Percentiles rank a stretch among this genome's conserved stretches.
phyloP scores from a whole-genome alignment of 2,888 invertebrate species.

The Meloe dianella region DNA sequence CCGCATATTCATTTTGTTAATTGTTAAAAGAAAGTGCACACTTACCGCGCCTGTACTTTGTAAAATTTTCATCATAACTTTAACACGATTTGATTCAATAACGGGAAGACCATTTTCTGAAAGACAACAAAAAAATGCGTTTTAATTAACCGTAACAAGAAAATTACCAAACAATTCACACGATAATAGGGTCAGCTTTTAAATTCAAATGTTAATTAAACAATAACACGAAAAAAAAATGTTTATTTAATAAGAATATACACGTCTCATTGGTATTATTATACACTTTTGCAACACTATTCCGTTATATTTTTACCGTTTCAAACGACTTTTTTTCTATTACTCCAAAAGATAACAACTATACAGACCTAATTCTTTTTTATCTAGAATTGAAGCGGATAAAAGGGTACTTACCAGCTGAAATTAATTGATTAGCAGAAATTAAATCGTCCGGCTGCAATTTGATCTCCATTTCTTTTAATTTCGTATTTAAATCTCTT shows the following conservation, averaged over 20 bases:
- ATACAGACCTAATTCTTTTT: not conserved
- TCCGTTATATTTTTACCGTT: not conserved
- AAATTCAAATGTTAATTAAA: conserved; percentile 21
- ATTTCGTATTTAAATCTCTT: conserved; percentile 78
- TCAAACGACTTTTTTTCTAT: not conserved
- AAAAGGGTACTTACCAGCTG: not conserved
- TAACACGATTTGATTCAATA: conserved; percentile 50
- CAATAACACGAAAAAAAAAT: not conserved
- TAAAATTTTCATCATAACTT: conserved; percentile 63
- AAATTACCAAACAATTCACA: not conserved
- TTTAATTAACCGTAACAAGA: not conserved
- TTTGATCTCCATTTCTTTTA: conserved; percentile 80
- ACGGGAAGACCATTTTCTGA: conserved; percentile 43
- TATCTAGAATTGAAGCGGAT: not conserved
- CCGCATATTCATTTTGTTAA: conserved; percentile 16
- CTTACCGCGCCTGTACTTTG: conserved; percentile 70
- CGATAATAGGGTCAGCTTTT: not conserved
- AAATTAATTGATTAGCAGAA: conserved; percentile 61
- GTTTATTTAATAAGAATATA: not conserved
- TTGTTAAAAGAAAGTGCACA: conserved; percentile 7
- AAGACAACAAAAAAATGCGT: conserved; percentile 16
- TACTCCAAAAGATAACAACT: not conserved
- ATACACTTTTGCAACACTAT: not conserved
- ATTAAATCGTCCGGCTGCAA: conserved; percentile 69
- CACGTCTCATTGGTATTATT: not conserved